Evolutionary conservation across 2,113 vertebrate genomes (phyloP).

Genomic region (Aphelocoma coerulescens): DNA sequence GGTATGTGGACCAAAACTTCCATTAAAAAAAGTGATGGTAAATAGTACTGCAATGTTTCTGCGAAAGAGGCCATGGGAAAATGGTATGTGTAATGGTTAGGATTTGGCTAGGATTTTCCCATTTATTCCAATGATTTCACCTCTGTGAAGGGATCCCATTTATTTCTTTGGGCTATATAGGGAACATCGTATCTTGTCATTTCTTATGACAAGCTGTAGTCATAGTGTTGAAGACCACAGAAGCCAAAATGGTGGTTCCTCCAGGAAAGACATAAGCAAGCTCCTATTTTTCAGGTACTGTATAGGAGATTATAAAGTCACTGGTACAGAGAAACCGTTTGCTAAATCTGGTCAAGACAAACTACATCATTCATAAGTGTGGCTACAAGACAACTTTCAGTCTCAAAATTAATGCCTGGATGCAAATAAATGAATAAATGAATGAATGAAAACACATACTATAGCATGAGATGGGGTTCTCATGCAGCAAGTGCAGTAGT

Average conservation of each 20-base stretch:
- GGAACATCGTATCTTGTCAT: not conserved
- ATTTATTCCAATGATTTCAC: not conserved
- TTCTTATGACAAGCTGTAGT: not conserved
- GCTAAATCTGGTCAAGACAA: not conserved
- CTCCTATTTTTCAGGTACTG: not conserved
- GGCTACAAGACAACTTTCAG: not conserved
- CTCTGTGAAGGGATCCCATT: not conserved
- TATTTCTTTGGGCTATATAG: not conserved
- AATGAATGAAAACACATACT: not conserved
- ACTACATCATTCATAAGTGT: not conserved
- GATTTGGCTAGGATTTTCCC: not conserved
- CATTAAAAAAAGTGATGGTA: not conserved
- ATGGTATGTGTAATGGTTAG: not conserved
- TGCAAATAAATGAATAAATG: not conserved
- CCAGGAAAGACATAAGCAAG: not conserved
- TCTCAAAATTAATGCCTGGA: not conserved
- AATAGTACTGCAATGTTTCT: accelerated
- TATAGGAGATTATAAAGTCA: not conserved
- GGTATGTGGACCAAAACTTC: not conserved
- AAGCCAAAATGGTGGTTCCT: not conserved
- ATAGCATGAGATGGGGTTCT: not conserved
- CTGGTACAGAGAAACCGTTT: not conserved
- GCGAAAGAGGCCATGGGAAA: not conserved
- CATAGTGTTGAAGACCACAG: not conserved
- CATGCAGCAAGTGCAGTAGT: not conserved